phyloP scores from a whole-genome alignment of 2,797 vertebrate species.

The Buphagus erythrorhynchus region DNA sequence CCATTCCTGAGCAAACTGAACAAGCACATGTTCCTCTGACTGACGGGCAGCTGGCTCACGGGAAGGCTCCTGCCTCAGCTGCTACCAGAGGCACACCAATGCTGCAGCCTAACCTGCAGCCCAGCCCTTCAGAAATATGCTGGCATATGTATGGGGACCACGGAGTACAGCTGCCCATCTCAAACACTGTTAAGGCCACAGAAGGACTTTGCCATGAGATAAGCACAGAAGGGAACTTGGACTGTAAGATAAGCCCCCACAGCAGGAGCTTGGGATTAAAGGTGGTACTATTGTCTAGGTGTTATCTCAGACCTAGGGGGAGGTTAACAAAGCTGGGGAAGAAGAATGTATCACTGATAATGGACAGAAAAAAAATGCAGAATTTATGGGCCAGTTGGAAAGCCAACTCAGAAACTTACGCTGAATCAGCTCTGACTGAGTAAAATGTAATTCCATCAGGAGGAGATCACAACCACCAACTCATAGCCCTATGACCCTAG shows the following conservation, averaged over 20 bases:
- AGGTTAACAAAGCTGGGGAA: not conserved
- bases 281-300: not conserved
- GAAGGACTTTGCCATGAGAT: not conserved
- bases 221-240: not conserved
- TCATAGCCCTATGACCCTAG: not conserved
- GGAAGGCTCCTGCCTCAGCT: not conserved
- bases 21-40: accelerated
- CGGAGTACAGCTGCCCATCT: not conserved
- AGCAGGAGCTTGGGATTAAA: not conserved
- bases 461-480: not conserved
- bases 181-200: not conserved
- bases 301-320: not conserved
- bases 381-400: not conserved
- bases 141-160: not conserved
- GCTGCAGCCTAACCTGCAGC: not conserved
- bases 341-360: not conserved
- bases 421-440: not conserved
- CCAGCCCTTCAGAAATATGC: not conserved
- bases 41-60: accelerated
- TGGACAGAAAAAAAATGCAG: not conserved
- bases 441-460: not conserved
- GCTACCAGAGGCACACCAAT: not conserved
- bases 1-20: not conserved
- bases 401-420: not conserved
- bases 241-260: not conserved